Conservation (phyloP, 2,888 invertebrate genomes). For the Drosophila tripunctata region DNA sequence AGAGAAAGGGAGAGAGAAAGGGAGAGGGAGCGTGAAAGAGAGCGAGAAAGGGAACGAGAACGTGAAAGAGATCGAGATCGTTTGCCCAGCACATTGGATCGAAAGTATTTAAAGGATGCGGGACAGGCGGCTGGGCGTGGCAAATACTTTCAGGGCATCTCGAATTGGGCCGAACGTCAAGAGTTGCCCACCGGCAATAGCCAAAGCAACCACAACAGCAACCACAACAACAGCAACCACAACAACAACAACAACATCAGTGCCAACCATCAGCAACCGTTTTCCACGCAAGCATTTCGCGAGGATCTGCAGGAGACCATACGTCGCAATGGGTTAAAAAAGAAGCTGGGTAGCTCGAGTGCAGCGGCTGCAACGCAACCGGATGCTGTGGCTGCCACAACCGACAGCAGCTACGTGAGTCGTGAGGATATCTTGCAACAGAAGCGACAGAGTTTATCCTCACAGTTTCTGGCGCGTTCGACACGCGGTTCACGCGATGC, state of each 20-base stretch:
- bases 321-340: conserved; percentile 81
- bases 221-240: too few species aligned
- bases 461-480: conserved; percentile 80
- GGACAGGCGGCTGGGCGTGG: conserved; percentile 81
- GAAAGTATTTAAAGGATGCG: conserved; percentile 71
- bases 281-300: conserved; percentile 83
- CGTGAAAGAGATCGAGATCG: conserved; percentile 67
- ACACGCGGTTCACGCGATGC: conserved; percentile 82
- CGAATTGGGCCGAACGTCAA: conserved; percentile 87
- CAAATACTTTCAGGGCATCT: conserved; percentile 90
- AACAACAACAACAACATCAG: too few species aligned
- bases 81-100: conserved; percentile 37
- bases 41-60: conserved; percentile 74
- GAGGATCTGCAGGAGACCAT: conserved; percentile 84
- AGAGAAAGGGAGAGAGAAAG: conserved; percentile 34
- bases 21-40: conserved; percentile 80
- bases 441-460: conserved; percentile 81
- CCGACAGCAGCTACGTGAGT: conserved; percentile 79
- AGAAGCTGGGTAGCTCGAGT: conserved; percentile 68
- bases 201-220: too few species aligned
- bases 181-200: too few species aligned
- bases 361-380: too few species aligned
- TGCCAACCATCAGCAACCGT: conserved; percentile 78
- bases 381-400: neutral
- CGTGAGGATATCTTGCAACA: conserved; percentile 83